Evolutionary conservation across 2,113 vertebrate species (phyloP).

Genomic region (Tricholaema leucomelas): DNA sequence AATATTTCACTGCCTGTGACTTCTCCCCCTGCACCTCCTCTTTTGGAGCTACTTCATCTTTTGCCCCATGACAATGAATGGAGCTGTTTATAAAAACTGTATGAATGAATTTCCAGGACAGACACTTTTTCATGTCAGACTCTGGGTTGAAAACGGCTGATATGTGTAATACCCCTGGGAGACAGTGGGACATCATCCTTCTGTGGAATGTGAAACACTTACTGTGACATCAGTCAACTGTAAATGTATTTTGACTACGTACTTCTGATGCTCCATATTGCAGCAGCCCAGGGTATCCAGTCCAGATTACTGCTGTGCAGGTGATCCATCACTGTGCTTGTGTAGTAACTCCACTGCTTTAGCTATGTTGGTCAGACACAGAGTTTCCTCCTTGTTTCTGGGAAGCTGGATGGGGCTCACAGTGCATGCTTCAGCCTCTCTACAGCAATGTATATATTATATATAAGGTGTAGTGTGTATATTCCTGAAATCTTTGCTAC

Average conservation of each 20-base stretch:
- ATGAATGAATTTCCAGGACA: not conserved
- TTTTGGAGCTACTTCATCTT: not conserved
- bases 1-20: not conserved
- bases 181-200: not conserved
- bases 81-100: not conserved
- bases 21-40: no score
- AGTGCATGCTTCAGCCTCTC: not conserved
- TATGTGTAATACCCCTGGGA: not conserved
- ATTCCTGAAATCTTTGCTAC: not conserved
- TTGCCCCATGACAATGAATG: fast-evolving
- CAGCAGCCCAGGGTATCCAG: not conserved
- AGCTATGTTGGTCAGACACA: not conserved
- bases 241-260: not conserved
- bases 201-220: not conserved
- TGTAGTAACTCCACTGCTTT: not conserved
- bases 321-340: fast-evolving
- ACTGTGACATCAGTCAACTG: not conserved
- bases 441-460: not conserved
- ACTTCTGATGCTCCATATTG: not conserved
- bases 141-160: not conserved
- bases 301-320: not conserved
- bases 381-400: not conserved
- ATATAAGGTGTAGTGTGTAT: not conserved
- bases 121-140: fast-evolving
- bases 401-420: not conserved